phyloP scores from a whole-genome alignment of 1,140 invertebrate genomes.

The Brachionus rubens region DNA sequence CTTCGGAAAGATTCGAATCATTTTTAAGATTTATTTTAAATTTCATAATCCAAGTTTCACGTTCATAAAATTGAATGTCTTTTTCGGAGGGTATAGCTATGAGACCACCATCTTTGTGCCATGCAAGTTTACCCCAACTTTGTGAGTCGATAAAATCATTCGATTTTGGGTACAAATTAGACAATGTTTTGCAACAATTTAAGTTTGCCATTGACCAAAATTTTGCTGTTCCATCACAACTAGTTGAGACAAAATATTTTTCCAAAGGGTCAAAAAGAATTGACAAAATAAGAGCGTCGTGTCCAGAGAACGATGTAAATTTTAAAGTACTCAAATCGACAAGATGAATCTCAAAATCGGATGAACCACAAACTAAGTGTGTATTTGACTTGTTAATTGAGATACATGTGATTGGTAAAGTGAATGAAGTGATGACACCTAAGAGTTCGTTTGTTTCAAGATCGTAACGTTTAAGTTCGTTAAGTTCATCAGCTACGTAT shows the following conservation, averaged over 20 bases:
- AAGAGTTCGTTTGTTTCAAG: conserved; percentile 76
- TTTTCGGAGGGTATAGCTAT: conserved; percentile 74
- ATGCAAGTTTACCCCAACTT: conserved; percentile 61
- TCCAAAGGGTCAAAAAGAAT: conserved; percentile 77
- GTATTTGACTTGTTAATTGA: conserved; percentile 64
- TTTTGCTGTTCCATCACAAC: conserved; percentile 78
- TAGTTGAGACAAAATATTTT: conserved; percentile 75
- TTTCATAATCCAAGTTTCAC: conserved; percentile 67
- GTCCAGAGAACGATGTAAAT: conserved; percentile 66
- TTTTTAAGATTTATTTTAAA: conserved; percentile 46
- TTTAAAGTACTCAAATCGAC: conserved; percentile 62
- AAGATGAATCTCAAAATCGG: conserved; percentile 82
- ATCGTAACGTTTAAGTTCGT: conserved; percentile 76
- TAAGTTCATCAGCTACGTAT: conserved; percentile 77
- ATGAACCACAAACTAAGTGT: conserved; percentile 67
- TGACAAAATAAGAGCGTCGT: conserved; percentile 79
- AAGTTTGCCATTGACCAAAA: conserved; percentile 74
- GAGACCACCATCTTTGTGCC: conserved; percentile 50
- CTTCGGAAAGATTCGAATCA: conserved; percentile 47
- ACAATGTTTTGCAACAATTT: conserved; percentile 67
- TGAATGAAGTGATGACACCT: conserved; percentile 80
- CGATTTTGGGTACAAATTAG: conserved; percentile 66
- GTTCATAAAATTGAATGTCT: conserved; percentile 71
- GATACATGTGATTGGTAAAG: conserved; percentile 76
- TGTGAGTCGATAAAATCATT: conserved; percentile 74